Evolutionary conservation across 2,113 vertebrate species (phyloP).

Genomic region (Calyptommatus sinebrachiatus): DNA sequence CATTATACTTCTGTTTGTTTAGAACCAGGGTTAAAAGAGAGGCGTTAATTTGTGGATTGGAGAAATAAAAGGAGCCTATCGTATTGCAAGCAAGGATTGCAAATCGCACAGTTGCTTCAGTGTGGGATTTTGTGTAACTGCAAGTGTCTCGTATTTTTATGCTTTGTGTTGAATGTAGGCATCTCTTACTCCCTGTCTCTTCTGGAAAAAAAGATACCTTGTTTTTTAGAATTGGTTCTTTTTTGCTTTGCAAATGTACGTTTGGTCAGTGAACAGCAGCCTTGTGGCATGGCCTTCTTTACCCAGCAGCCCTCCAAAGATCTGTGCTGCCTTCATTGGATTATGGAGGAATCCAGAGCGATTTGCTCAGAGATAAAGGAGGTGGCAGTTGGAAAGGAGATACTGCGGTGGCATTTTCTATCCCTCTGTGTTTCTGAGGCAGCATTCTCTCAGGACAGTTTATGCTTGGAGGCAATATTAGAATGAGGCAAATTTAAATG

Average conservation of each 20-base stretch:
- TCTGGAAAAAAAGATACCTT: not conserved
- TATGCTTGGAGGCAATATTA: not conserved
- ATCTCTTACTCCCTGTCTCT: not conserved
- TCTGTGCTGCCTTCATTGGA: conserved; percentile 55
- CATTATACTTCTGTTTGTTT: not conserved
- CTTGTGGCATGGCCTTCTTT: conserved; percentile 46
- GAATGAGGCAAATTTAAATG: not conserved
- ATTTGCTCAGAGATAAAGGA: conserved; percentile 12
- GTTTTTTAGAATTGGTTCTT: not conserved
- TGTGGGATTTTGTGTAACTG: not conserved
- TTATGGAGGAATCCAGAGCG: conserved; percentile 55
- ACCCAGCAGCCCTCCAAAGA: conserved; percentile 46
- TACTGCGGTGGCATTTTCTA: conserved; percentile 14
- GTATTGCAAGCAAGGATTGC: not conserved
- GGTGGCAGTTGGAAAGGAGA: not conserved
- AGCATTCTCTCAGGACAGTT: not conserved
- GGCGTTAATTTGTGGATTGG: not conserved
- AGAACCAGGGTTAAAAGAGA: not conserved
- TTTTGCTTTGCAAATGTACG: too few species aligned
- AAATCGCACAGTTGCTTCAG: not conserved
- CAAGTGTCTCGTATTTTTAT: not conserved
- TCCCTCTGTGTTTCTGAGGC: not conserved
- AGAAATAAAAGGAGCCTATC: not conserved
- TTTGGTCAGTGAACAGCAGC: conserved; percentile 37
- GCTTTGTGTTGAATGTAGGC: not conserved